A percentile compares a stretch with the other conserved stretches of the same genome.
Evolutionary conservation across 2,797 vertebrate species (phyloP).

Genomic region (Netta rufina): DNA sequence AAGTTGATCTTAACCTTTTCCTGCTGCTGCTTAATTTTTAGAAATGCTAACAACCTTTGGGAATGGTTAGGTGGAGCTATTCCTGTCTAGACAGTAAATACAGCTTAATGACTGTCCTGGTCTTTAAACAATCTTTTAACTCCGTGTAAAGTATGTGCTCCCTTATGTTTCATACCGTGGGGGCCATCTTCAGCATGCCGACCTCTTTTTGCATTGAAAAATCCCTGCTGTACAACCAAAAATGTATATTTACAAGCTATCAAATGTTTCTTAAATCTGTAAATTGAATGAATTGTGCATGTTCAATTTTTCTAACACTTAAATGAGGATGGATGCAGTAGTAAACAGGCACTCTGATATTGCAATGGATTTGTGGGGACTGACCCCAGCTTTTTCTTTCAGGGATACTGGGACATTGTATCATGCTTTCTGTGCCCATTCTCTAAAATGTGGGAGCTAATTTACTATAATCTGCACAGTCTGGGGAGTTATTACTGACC

Average conservation of each 20-base stretch:
- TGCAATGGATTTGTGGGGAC: not conserved
- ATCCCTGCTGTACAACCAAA: not conserved
- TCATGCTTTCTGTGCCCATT: not conserved
- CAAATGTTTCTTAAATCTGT: not conserved
- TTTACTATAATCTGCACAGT: constrained; percentile 5
- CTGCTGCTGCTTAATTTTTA: constrained; percentile 69
- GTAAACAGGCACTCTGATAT: not conserved
- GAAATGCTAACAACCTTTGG: constrained; percentile 74
- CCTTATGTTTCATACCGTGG: not conserved
- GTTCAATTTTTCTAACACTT: not conserved
- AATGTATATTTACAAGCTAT: not conserved
- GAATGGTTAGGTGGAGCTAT: constrained; percentile 73
- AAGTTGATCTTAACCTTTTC: constrained; percentile 71
- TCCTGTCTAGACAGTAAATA: constrained; percentile 74
- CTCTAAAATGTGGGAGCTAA: not conserved
- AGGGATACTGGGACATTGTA: not conserved
- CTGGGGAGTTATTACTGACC: constrained; percentile 15
- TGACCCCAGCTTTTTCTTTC: not conserved
- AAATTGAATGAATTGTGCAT: not conserved
- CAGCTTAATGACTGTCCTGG: constrained; percentile 65
- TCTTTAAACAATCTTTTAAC: constrained; percentile 65
- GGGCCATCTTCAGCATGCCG: constrained; percentile 1
- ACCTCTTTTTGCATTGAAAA: not conserved
- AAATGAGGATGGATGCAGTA: not conserved
- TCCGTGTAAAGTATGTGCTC: constrained; percentile 15